Base-by-base conservation (phyloP, 2,888 invertebrate species). In the Amphipyra berbera region DNA sequence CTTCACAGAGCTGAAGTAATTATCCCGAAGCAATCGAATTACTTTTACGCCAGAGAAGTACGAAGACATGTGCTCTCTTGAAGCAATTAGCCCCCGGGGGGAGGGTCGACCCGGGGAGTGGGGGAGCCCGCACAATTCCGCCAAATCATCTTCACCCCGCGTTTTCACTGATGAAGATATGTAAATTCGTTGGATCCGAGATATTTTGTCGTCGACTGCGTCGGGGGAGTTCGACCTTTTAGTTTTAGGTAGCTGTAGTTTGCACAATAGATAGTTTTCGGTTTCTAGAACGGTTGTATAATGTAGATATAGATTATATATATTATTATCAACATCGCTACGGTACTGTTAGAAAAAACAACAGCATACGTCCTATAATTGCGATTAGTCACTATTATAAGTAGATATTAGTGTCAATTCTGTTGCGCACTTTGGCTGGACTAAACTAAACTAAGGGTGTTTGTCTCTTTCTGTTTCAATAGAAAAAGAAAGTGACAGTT, bases 111-210 rank as follows among this genome's bases (percentile, higher is more conserved):
- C 66, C 69, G 63, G 59, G 68, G 71, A 71, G 76, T 46, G 41
- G 78, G 69, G 67, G 64, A 46, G 58, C 84, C 87, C 86, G 85
- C 83, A 84, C 89, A 85, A 86, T 88, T 89, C 83, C 86, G 87
- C 85, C 88, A 86, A 90, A 91, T 92, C 92, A 93, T 94, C 94
- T 93, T 93, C 88, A 90, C 93, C 93, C 89, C 87, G 82, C 88
- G 85, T 88, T 89, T 88, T 85, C 86, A 78, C 86, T 88, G 91
- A 92, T 91, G 89, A 93, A 92, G 94, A 93, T 93, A 93, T 92
- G 93, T 85, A 90, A 93, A 94, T 92, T 82, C 79, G 83, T 78
- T 73, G 82, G 80, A 77, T 79, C 73, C 75, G 81, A 83, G 88
- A 87, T 88, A 89, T 86, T 87, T 85, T 81, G 81, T 81, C 80